These are phyloP conservation scores for Epinotia nisella DNA, from an alignment of 2,888 invertebrate genomes.

Conservation along the genomic window DNA sequence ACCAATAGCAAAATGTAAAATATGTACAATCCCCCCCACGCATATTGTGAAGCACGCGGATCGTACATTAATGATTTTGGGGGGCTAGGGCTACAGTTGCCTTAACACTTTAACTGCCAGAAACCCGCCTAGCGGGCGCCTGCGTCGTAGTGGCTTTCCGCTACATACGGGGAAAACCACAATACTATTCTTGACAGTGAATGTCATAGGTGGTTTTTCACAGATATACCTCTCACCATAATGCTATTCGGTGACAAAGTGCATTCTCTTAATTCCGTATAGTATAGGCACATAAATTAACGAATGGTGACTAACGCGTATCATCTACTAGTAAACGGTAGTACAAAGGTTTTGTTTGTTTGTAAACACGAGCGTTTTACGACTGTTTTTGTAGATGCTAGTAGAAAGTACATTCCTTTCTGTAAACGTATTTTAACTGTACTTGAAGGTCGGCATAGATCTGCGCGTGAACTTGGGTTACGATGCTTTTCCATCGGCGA, in stretches of 20 bases:
- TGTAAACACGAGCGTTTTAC: conserved; percentile 30
- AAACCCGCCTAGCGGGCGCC: too few species aligned
- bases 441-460: neutral
- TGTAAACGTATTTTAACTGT: conserved; percentile 1
- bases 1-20: too few species aligned
- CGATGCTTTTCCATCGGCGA: neutral
- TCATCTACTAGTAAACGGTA: conserved; percentile 31
- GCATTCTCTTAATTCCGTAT: neutral
- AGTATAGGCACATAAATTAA: conserved; percentile 23
- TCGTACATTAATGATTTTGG: too few species aligned
- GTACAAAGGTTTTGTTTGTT: conserved; percentile 33
- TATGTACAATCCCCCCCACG: too few species aligned
- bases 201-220: too few species aligned
- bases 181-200: too few species aligned
- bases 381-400: conserved; percentile 1
- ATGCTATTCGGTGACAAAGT: neutral
- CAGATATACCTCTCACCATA: too few species aligned
- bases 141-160: too few species aligned
- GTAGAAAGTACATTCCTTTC: conserved; percentile 5
- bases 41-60: too few species aligned
- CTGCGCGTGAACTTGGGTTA: neutral
- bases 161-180: too few species aligned
- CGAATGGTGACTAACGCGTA: conserved; percentile 27
- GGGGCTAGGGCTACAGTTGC: too few species aligned
- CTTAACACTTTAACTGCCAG: too few species aligned